Conservation (phyloP, 1,140 invertebrate species). For the Drusus annulatus region DNA sequence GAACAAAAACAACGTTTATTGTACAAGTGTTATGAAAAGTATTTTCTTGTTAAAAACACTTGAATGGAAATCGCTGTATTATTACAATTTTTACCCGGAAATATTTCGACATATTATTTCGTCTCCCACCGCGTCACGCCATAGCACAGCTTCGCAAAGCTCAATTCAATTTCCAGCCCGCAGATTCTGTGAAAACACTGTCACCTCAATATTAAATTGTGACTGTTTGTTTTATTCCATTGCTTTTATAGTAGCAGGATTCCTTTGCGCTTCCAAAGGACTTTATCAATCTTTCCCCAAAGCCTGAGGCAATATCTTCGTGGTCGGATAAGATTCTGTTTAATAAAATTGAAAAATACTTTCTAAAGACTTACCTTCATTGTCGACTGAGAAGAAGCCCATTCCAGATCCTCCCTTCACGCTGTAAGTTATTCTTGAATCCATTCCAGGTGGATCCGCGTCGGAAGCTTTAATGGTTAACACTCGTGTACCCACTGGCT, state of each 20-base stretch:
- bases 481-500: constrained; percentile 80
- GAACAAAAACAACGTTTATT: no score
- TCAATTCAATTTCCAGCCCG: no score
- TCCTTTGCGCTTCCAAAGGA: not conserved
- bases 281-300: not conserved
- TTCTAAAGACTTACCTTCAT: constrained; percentile 80
- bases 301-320: not conserved
- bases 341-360: no score
- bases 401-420: constrained; percentile 89
- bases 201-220: constrained; percentile 10
- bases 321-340: no score
- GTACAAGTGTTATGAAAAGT: no score
- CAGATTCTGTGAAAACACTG: not conserved
- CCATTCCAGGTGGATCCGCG: constrained; percentile 78
- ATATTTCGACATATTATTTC: no score
- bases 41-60: no score
- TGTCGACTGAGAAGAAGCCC: constrained; percentile 89
- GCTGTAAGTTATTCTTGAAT: constrained; percentile 84
- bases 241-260: not conserved
- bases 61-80: no score
- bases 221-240: not conserved
- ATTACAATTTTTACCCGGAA: no score
- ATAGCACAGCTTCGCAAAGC: no score
- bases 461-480: constrained; percentile 84
- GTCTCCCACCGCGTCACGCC: no score